Evolutionary conservation across 2,888 invertebrate species (phyloP).

Genomic region (Polia nebulosa): DNA sequence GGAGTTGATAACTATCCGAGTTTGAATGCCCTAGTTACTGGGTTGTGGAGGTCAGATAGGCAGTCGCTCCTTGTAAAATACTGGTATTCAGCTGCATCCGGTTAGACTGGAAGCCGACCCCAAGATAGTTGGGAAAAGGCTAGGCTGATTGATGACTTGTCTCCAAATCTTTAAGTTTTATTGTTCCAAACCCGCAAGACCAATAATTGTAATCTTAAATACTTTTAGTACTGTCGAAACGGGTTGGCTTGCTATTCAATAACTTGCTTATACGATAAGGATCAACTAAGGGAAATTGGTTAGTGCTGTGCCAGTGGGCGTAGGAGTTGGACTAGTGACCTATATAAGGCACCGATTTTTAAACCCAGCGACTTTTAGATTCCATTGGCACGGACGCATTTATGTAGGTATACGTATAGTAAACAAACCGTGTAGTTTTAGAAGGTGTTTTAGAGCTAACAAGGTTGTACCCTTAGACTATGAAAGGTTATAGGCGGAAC

Average conservation of each 20-base stretch:
- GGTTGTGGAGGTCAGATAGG: too few relatives aligned
- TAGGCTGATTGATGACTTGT: too few relatives aligned
- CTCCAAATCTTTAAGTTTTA: too few relatives aligned
- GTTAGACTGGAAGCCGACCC: too few relatives aligned
- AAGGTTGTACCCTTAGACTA: neutral
- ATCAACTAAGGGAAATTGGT: conserved; percentile 62
- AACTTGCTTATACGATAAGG: conserved; percentile 46
- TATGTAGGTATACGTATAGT: neutral
- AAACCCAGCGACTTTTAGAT: conserved; percentile 22
- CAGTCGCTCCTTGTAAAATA: too few relatives aligned
- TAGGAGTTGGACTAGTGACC: conserved; percentile 49
- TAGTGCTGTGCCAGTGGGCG: conserved; percentile 34
- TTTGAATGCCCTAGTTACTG: too few relatives aligned
- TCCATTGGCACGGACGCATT: conserved; percentile 46
- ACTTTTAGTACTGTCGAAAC: neutral
- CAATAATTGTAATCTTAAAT: conserved; percentile 3
- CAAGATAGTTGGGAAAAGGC: too few relatives aligned
- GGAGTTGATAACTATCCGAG: too few relatives aligned
- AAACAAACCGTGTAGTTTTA: conserved; percentile 4
- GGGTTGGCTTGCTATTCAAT: conserved; percentile 17
- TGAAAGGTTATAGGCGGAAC: too few relatives aligned
- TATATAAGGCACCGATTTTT: conserved; percentile 46
- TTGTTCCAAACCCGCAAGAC: neutral
- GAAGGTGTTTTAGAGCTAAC: conserved; percentile 2
- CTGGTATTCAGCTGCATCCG: too few relatives aligned